These are phyloP conservation scores for Ascaphus truei DNA, from an alignment of 2,113 vertebrate species.

Conservation along the genomic window DNA sequence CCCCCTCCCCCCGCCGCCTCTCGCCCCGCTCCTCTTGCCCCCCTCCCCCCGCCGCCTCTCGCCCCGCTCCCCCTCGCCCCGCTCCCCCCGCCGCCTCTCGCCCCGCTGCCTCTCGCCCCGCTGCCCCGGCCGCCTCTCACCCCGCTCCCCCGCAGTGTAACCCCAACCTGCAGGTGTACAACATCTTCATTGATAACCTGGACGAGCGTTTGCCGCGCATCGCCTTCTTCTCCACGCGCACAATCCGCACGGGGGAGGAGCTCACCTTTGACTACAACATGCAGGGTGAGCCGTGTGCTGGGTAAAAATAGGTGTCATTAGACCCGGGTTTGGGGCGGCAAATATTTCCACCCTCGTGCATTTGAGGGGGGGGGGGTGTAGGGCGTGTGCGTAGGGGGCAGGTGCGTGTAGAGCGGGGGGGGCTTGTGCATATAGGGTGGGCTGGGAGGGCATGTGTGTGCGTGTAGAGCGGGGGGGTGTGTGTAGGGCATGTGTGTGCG, in stretches of 20 bases:
- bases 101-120: background rate
- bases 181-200: conserved; percentile 88
- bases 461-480: too few relatives aligned
- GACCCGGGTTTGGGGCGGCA: too few relatives aligned
- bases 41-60: too few relatives aligned
- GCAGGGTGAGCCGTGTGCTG: conserved; percentile 66
- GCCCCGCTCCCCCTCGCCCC: background rate
- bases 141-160: conserved; percentile 64
- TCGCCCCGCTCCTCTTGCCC: background rate
- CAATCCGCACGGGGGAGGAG: conserved; percentile 82
- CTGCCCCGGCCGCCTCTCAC: background rate
- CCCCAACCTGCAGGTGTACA: conserved; percentile 91
- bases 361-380: too few relatives aligned
- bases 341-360: too few relatives aligned
- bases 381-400: background rate
- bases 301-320: too few relatives aligned
- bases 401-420: background rate
- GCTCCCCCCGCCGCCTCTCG: background rate
- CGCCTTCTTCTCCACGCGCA: conserved; percentile 78
- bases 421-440: background rate
- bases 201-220: conserved; percentile 85
- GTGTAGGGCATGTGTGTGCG: too few relatives aligned
- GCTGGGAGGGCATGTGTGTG: too few relatives aligned
- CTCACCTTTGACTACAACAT: conserved; percentile 96
- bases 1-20: too few relatives aligned